These are phyloP conservation scores for Cephalopholis sonnerati DNA, from an alignment of 2,113 vertebrate genomes.

Conservation along the genomic window DNA sequence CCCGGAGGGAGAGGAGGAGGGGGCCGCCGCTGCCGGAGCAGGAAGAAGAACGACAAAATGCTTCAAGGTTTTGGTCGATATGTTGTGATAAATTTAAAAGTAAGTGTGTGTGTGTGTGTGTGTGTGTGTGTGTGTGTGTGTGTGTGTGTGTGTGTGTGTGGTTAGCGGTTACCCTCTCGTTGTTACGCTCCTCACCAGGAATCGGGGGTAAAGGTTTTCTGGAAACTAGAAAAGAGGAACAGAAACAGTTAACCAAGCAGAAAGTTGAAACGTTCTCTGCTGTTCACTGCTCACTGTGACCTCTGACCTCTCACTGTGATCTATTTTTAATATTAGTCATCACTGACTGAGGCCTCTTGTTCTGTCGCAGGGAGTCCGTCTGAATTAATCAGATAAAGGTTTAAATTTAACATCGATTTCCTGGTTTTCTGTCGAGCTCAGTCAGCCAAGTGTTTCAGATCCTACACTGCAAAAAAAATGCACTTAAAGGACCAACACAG, in stretches of 20 bases:
- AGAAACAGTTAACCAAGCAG: conserved; percentile 39
- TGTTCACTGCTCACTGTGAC: background rate
- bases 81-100: too few relatives aligned
- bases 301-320: background rate
- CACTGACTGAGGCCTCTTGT: too few relatives aligned
- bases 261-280: background rate
- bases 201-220: conserved; percentile 87
- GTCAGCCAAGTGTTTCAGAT: background rate
- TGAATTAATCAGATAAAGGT: too few relatives aligned
- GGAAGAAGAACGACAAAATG: too few relatives aligned
- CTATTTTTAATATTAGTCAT: too few relatives aligned
- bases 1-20: conserved; percentile 75
- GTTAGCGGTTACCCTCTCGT: conserved; percentile 70
- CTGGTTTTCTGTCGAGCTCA: too few relatives aligned
- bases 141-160: background rate
- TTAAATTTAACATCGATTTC: too few relatives aligned
- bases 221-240: conserved; percentile 85
- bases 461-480: background rate
- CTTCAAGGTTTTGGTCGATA: too few relatives aligned
- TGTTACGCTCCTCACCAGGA: conserved; percentile 77
- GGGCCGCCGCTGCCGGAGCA: conserved; percentile 21
- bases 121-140: background rate
- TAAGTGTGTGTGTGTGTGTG: background rate
- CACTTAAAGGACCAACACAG: background rate
- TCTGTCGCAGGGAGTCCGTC: too few relatives aligned